These are phyloP conservation scores for Acromyrmex echinatior DNA, from an alignment of 1,140 invertebrate species.

Conservation along the genomic window DNA sequence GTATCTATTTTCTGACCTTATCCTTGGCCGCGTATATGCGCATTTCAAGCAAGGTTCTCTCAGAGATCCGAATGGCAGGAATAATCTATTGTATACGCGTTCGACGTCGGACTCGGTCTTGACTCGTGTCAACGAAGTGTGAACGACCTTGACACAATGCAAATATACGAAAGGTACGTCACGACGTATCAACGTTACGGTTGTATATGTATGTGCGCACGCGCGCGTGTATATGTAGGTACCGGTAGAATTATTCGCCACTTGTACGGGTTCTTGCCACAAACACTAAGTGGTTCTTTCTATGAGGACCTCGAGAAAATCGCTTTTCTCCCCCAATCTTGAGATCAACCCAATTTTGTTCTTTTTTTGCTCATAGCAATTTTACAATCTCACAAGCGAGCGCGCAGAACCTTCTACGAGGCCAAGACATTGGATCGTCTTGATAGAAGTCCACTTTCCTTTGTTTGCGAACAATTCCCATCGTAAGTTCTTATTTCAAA, in stretches of 20 bases:
- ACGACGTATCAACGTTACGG: constrained; percentile 1
- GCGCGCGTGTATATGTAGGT: background rate
- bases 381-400: constrained; percentile 17
- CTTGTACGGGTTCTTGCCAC: background rate
- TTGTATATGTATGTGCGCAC: background rate
- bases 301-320: constrained; percentile 22
- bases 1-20: constrained; percentile 27
- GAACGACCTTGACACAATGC: constrained; percentile 69
- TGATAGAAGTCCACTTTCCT: background rate
- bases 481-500: background rate
- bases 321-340: background rate
- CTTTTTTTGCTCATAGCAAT: background rate
- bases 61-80: constrained; percentile 41
- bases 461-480: background rate
- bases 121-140: constrained; percentile 68
- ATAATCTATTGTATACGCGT: constrained; percentile 52
- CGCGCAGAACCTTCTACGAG: constrained; percentile 37
- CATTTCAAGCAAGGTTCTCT: background rate
- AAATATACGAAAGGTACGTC: constrained; percentile 54
- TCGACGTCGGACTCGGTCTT: constrained; percentile 52
- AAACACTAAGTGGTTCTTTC: background rate
- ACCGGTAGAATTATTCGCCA: background rate
- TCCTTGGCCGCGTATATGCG: constrained; percentile 28
- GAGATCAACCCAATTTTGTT: constrained; percentile 25
- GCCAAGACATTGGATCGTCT: constrained; percentile 37